These are phyloP conservation scores for Eupeodes luniger DNA, from an alignment of 2,888 invertebrate species.

Conservation along the genomic window DNA sequence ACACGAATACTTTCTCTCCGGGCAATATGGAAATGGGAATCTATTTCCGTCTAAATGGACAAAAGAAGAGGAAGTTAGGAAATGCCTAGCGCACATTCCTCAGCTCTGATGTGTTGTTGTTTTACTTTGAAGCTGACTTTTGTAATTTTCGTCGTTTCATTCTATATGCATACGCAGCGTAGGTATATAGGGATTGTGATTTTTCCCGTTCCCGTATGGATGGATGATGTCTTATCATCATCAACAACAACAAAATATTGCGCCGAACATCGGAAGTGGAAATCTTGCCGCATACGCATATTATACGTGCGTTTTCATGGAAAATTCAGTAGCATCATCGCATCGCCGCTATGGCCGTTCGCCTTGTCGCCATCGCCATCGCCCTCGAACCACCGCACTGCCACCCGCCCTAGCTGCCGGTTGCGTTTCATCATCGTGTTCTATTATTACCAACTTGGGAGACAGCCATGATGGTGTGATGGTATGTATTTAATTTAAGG, in stretches of 20 bases:
- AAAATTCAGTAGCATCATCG: slow-evolving; percentile 13
- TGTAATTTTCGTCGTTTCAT: slow-evolving; percentile 22
- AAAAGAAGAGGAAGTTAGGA: slow-evolving; percentile 70
- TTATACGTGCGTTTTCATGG: slow-evolving; percentile 42
- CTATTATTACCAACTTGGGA: slow-evolving; percentile 51
- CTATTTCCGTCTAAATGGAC: slow-evolving; percentile 67
- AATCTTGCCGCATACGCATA: slow-evolving; percentile 30
- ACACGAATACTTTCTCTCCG: slow-evolving; percentile 34
- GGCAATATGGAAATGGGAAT: slow-evolving; percentile 22
- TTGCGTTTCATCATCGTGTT: slow-evolving; percentile 33
- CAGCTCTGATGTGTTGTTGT: slow-evolving; percentile 3
- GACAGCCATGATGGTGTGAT: background rate
- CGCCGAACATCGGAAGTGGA: slow-evolving; percentile 60
- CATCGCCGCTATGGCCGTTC: background rate
- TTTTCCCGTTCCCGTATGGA: slow-evolving; percentile 20
- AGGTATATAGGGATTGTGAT: background rate
- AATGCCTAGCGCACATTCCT: slow-evolving; percentile 51
- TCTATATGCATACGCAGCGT: too few relatives aligned
- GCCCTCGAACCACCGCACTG: background rate
- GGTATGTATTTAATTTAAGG: slow-evolving; percentile 30
- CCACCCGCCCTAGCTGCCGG: background rate
- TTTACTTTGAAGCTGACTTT: slow-evolving; percentile 5
- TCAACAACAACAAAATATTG: slow-evolving; percentile 36
- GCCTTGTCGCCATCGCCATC: background rate
- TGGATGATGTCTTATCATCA: slow-evolving; percentile 55